phyloP scores from a whole-genome alignment of 2,888 invertebrate genomes.

The Drosophila multiciliata region DNA sequence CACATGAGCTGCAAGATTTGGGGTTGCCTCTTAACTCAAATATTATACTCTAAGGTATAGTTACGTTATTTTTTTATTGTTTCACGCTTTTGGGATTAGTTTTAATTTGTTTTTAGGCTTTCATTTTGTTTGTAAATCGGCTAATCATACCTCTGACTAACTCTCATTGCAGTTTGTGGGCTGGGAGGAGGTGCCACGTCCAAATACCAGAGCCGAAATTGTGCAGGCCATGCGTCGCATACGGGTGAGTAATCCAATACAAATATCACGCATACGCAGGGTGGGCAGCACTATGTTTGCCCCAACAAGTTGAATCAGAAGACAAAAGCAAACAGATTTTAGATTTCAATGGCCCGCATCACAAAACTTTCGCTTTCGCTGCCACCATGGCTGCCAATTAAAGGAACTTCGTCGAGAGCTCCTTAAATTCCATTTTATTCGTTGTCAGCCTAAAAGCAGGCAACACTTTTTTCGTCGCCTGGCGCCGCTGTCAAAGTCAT shows the following conservation, averaged over 20 bases:
- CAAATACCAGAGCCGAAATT: conserved; percentile 98
- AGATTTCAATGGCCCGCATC: conserved; percentile 34
- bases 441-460: conserved; percentile 42
- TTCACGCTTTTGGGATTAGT: background rate
- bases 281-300: background rate
- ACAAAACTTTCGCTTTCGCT: conserved; percentile 12
- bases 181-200: conserved; percentile 98
- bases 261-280: conserved; percentile 29
- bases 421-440: conserved; percentile 47
- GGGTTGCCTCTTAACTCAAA: conserved; percentile 6
- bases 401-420: conserved; percentile 39
- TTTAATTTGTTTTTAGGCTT: conserved; percentile 13
- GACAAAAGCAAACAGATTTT: conserved; percentile 14
- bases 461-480: conserved; percentile 48
- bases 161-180: conserved; percentile 96
- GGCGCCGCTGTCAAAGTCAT: conserved; percentile 48
- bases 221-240: conserved; percentile 99
- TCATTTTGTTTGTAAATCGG: conserved; percentile 17
- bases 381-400: conserved; percentile 50
- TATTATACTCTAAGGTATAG: conserved; percentile 24
- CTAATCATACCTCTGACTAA: conserved; percentile 31
- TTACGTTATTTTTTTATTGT: conserved; percentile 29
- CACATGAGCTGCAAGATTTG: conserved; percentile 45
- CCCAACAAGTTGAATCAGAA: conserved; percentile 13
- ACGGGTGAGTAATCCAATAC: conserved; percentile 89